Evolutionary conservation across 1,140 invertebrate species (phyloP).

Genomic region (Cecropterus lyciades): DNA sequence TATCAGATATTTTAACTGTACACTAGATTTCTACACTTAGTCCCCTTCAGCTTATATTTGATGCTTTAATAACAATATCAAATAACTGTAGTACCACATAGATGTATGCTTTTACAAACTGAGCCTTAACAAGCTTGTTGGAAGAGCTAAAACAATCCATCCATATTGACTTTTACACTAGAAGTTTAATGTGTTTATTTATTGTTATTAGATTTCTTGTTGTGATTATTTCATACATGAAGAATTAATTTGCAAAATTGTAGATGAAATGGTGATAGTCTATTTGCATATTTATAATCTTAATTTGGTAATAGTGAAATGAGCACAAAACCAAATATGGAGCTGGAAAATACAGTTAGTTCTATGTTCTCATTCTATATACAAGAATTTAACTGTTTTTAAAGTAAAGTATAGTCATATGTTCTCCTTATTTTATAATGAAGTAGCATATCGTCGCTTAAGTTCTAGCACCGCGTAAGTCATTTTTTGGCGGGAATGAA

Average conservation of each 20-base stretch:
- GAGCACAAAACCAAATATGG: neutral
- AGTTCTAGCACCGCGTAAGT: too few species aligned
- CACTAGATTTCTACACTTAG: conserved; percentile 10
- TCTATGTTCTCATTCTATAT: neutral
- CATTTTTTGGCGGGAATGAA: too few species aligned
- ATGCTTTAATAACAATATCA: conserved; percentile 32
- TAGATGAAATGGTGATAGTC: neutral
- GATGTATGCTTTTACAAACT: conserved; percentile 8
- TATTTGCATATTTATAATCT: neutral
- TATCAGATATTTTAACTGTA: neutral
- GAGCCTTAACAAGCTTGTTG: neutral
- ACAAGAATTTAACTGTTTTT: neutral
- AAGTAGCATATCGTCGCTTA: too few species aligned
- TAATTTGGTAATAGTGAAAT: neutral
- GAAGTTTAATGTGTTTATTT: neutral
- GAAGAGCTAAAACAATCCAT: neutral
- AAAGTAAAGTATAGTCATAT: neutral
- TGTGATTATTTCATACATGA: neutral
- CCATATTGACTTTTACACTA: neutral
- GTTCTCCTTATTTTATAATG: neutral
- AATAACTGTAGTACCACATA: conserved; percentile 20
- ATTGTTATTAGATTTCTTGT: neutral
- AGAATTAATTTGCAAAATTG: neutral
- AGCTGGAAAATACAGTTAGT: neutral
- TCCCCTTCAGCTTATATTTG: conserved; percentile 18